A percentile compares a stretch with the other conserved stretches of the same genome.
phyloP scores from a whole-genome alignment of 2,888 invertebrate genomes.

The Blastobasis adustella region DNA sequence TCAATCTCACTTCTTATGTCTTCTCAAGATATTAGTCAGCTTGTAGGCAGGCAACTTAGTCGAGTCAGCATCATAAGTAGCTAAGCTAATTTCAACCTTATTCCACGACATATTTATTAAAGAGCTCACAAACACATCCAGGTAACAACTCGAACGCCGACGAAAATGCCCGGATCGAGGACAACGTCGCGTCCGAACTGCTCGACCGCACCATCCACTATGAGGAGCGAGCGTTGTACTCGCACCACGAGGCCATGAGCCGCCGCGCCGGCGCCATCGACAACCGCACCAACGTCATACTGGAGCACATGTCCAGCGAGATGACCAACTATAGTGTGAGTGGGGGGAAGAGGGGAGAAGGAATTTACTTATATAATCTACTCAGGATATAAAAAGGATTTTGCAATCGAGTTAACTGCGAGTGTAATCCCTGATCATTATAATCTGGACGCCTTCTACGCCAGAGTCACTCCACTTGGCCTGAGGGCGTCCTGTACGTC shows the following conservation, averaged over 20 bases:
- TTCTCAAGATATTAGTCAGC: background rate
- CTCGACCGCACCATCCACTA: constrained; percentile 44
- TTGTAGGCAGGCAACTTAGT: too few species aligned
- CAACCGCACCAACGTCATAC: constrained; percentile 57
- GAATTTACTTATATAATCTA: too few species aligned
- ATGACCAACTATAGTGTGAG: constrained; percentile 48
- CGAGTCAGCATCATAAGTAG: too few species aligned
- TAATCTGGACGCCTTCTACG: too few species aligned
- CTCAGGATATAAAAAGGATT: too few species aligned
- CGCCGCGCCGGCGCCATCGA: constrained; percentile 54
- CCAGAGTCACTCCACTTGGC: too few species aligned
- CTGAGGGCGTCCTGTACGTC: too few species aligned
- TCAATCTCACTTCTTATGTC: background rate
- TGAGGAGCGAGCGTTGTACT: constrained; percentile 46
- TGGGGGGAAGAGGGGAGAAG: too few species aligned
- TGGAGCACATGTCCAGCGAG: constrained; percentile 52
- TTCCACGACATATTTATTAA: background rate
- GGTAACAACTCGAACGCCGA: constrained; percentile 35
- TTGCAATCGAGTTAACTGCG: too few species aligned
- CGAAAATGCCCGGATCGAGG: constrained; percentile 49
- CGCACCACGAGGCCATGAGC: constrained; percentile 41
- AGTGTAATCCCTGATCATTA: too few species aligned
- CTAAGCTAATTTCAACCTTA: too few species aligned
- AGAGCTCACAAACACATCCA: constrained; percentile 13
- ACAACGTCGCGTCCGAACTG: constrained; percentile 52